Conservation (phyloP, 2,113 vertebrate genomes). For the Phylloscopus whistleri region DNA sequence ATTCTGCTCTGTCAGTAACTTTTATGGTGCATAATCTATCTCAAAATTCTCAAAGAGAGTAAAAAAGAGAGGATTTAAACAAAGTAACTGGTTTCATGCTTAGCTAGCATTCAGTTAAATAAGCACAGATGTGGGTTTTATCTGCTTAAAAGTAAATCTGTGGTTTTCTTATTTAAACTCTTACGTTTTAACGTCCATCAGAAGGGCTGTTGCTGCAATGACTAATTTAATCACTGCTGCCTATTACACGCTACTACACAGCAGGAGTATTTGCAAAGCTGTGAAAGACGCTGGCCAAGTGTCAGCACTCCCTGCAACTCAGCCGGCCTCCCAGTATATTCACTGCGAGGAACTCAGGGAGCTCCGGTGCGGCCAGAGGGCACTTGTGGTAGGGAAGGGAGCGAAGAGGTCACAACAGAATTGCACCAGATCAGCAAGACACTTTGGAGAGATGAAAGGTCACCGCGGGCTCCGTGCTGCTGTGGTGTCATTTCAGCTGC, state of each 20-base stretch:
- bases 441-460: slow-evolving; percentile 60
- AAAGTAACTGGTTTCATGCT: slow-evolving; percentile 27
- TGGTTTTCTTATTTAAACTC: slow-evolving; percentile 67
- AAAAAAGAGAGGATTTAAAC: slow-evolving; percentile 34
- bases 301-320: neutral
- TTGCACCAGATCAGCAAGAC: neutral
- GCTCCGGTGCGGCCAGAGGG: neutral
- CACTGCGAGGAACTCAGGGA: neutral
- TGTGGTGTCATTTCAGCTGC: slow-evolving; percentile 67
- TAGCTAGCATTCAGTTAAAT: slow-evolving; percentile 52
- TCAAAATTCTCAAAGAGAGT: neutral
- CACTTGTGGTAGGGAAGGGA: neutral
- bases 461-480: slow-evolving; percentile 28
- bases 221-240: slow-evolving; percentile 64
- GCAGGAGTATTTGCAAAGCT: neutral
- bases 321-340: neutral
- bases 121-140: slow-evolving; percentile 46
- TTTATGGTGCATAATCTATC: neutral
- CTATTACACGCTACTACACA: neutral
- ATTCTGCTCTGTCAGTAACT: neutral
- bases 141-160: slow-evolving; percentile 63
- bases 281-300: neutral
- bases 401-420: neutral
- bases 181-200: slow-evolving; percentile 50
- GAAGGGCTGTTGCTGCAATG: slow-evolving; percentile 48